Evolutionary conservation across 2,113 vertebrate genomes (phyloP), one percentile per base, ranked within the genome.

Genomic region (Elephantulus edwardii): DNA sequence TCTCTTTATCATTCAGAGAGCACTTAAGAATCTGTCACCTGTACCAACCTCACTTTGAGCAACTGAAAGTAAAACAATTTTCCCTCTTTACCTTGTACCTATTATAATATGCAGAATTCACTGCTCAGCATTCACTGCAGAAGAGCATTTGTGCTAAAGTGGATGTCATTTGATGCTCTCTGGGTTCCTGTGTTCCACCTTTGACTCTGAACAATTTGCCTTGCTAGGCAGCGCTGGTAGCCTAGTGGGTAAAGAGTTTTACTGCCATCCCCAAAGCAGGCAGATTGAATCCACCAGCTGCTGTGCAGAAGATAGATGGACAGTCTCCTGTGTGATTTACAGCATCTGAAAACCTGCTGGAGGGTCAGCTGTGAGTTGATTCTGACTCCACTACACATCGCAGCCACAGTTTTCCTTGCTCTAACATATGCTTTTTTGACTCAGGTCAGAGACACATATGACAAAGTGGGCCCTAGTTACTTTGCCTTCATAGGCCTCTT

Each of bases 41-140:
- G 28, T 2, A 87, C 28, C 28, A 62, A 22, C 22, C 70, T 80
- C 78, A 93, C 66, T 91, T 58, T 68, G 86, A 94, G 83, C 40
- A 72, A 16, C 2, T 60, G 40, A 78, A 83, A 90, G 60, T 35
- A 76, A n/a, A 52, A 11, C 54, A 8, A 44, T 52, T 22, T 35
- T 62, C 62, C 17, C 13, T 50, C 54, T 78, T 89, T 75, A 6
- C 26, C 66, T 52, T 64, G 22, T 46, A 58, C 70, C 17, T 66
- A 5, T 40, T 77, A 7, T 26, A 50, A 68, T 28, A 35, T 68
- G 62, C 14, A 70, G 56, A n/a, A 28, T 58, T 60, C 12, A 5
- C 6, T 22, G 6, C 35, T 89, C 9, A 80, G 50, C 75, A 64
- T 16, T 78, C 68, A n/a, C 22, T n/a, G 30, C 19, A 46, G 90